Base-by-base conservation (phyloP, 2,888 invertebrate genomes). In the Disparrhopalites patrizii region DNA sequence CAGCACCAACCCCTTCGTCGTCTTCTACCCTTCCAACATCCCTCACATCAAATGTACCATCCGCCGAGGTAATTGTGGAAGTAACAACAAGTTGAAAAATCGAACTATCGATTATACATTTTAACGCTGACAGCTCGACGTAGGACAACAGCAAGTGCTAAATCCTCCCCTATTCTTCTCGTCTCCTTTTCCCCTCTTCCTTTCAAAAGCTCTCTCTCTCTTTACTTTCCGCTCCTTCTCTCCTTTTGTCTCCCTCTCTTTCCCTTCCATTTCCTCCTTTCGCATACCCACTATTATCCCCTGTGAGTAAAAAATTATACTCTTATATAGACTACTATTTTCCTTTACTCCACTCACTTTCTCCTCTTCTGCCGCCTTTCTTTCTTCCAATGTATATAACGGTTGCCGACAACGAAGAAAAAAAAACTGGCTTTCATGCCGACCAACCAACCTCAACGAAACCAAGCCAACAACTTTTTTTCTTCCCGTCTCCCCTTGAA, bases 51-150 rank as follows among this genome's bases (percentile, higher is more conserved):
- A 55, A 57, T 31, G 62, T 67, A 25, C 67, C 66, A 62, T 68
- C 70, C 52, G 69, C 66, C 3, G 69, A 73, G 69, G 72, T 72
- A 65, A 72, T 71, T 65, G 72, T 72, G 31, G 69, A 73, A 72
- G 68, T 72, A 33, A 69, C 66, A 57, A 69, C 66, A 62, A 67
- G 65, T 67, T 67, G 64, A 67, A 67, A 67, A 67, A 67, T 67
- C 67, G 63, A 67, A 61, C 57, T 67, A 67, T 67, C 64, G 67
- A 67, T 67, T 67, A 67, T 58, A 67, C 67, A 67, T 36, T 64
- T 64, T 64, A 23, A 47, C 56, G 8, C 23, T 47, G 23, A 47
- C 47, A 47, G 47, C 47, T 54, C 66, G 55, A 63, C 67, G 58
- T 66, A 66, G 57, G 61, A 66, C 69, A 69, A 69, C 62, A 66